These are phyloP conservation scores for Caretta caretta DNA, from an alignment of 2,113 vertebrate species.

Conservation along the genomic window DNA sequence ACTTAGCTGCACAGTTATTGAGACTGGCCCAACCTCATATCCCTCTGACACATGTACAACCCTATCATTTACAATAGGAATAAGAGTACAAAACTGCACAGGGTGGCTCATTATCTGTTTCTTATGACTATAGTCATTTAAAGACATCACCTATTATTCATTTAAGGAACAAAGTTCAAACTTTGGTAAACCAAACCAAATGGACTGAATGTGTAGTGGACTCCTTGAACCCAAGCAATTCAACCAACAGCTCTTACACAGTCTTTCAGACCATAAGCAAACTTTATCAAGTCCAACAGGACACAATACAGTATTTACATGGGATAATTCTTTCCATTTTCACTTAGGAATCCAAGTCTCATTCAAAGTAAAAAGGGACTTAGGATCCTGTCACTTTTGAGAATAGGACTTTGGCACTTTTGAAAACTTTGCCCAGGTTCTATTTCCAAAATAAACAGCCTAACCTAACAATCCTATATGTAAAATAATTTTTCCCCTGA, in stretches of 20 bases:
- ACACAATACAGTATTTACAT: neutral
- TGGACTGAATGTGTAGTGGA: too few relatives aligned
- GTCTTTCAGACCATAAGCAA: neutral
- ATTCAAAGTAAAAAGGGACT: neutral
- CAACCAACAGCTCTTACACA: conserved; percentile 26
- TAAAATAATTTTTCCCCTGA: neutral
- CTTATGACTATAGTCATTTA: conserved; percentile 24
- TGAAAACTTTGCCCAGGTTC: neutral
- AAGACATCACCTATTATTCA: conserved; percentile 25
- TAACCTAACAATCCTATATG: too few relatives aligned
- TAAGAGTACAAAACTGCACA: neutral
- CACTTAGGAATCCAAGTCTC: neutral
- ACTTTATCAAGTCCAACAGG: conserved; percentile 2
- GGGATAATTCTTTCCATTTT: neutral
- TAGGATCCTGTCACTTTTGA: neutral
- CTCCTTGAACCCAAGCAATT: neutral
- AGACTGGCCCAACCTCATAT: neutral
- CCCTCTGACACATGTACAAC: neutral
- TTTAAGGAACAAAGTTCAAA: neutral
- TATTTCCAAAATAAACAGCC: neutral
- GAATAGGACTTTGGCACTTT: neutral
- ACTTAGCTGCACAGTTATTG: neutral
- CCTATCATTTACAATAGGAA: too few relatives aligned
- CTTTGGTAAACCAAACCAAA: too few relatives aligned
- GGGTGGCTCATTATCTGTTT: neutral